Evolutionary conservation across 2,888 invertebrate genomes (phyloP).

Genomic region (Lepidochrysops patricia): DNA sequence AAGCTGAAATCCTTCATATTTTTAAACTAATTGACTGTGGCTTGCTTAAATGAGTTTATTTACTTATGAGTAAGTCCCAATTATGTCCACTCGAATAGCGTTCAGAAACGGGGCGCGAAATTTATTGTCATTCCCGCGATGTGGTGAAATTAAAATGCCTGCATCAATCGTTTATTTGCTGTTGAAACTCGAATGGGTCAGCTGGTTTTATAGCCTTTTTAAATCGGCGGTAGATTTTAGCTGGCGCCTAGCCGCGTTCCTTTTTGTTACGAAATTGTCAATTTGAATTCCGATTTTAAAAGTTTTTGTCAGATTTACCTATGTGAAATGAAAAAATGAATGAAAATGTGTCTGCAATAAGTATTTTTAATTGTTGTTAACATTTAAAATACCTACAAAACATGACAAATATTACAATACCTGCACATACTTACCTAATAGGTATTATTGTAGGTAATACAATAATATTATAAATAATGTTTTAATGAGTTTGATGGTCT

Average conservation of each 20-base stretch:
- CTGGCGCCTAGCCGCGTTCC: background rate
- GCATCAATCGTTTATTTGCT: conserved; percentile 9
- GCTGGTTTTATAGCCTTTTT: conserved; percentile 1
- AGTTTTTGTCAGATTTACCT: background rate
- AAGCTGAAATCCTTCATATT: conserved; percentile 8
- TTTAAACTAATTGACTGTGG: conserved; percentile 12
- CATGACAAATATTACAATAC: no score
- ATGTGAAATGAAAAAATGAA: no score
- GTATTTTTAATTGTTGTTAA: background rate
- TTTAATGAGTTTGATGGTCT: no score
- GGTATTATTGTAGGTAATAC: no score
- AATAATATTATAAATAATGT: no score
- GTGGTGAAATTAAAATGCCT: conserved; percentile 12
- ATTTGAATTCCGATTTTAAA: background rate
- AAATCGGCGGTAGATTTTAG: conserved; percentile 1
- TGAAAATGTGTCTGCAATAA: background rate
- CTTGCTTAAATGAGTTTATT: conserved; percentile 14
- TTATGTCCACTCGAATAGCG: conserved; percentile 21
- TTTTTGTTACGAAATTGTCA: conserved; percentile 1
- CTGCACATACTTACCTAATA: no score
- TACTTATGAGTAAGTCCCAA: conserved; percentile 24
- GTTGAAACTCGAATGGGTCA: conserved; percentile 12
- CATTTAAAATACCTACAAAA: no score
- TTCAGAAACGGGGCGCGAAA: conserved; percentile 20
- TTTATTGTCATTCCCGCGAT: conserved; percentile 20